Evolutionary conservation across 2,113 vertebrate species (phyloP), one percentile per base, ranked within the genome.

Genomic region (Bos javanicus): DNA sequence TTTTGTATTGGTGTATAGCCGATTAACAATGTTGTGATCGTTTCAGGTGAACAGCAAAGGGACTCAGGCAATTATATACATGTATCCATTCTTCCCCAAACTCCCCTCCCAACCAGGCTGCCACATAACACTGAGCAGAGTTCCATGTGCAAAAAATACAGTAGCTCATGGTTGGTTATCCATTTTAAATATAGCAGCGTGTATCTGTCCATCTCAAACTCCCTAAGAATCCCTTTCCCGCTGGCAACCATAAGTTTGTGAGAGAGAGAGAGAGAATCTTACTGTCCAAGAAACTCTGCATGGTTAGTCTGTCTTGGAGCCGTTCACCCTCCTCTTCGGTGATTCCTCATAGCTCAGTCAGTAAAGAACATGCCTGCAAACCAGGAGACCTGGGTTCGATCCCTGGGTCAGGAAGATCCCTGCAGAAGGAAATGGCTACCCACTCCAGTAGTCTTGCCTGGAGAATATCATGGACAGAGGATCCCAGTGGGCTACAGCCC

Each of bases 321-420:
- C 19, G 0, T 28, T 5, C 8, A 1, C 14, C 6, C 2, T 3
- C 2, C n/a, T 71, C n/a, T 71, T 39, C 5, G 2, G 10, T 12
- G 67, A 39, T 39, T 39, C 67, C 67, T 39, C 10, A 0, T 36
- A 23, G 64, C 64, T 71, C 64, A 71, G n/a, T 36, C 9, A 11
- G n/a, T 23, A 23, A 36, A 36, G n/a, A 71, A 71, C n/a, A 19
- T 36, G n/a, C n/a, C n/a, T 71, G 64, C 64, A 71, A 71, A 71
- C 19, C 64, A 71, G n/a, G 67, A 39, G 36, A 39, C 19, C 67
- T 71, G 67, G n/a, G 10, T 39, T 71, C n/a, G 39, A 21, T 23
- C 39, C n/a, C 10, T 71, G 19, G 67, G 10, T 39, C 67, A 39
- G 19, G n/a, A 36, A 23, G 67, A 39, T 39, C n/a, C 19, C 19